These are phyloP conservation scores for Sciurus niger DNA, from an alignment of 2,113 vertebrate species.

Conservation along the genomic window DNA sequence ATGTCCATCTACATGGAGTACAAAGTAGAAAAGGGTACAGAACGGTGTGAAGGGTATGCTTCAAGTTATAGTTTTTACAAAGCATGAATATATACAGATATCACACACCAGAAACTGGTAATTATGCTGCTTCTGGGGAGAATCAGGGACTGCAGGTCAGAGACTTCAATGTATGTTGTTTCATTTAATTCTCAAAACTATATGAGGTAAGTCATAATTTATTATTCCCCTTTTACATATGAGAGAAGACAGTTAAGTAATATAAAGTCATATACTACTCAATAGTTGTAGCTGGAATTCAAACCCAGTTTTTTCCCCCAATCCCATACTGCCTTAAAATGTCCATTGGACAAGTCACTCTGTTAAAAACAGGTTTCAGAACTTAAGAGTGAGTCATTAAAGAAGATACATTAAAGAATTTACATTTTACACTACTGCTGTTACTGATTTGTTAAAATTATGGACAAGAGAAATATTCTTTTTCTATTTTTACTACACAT, in stretches of 20 bases:
- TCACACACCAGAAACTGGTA: not conserved
- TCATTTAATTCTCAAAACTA: constrained; percentile 7
- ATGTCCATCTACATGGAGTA: not conserved
- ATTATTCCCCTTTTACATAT: not conserved
- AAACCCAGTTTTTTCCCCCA: not conserved
- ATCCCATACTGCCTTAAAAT: constrained; percentile 18
- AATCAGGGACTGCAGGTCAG: not conserved
- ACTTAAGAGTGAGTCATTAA: constrained; percentile 3
- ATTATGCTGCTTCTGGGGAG: not conserved
- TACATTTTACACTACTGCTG: not conserved
- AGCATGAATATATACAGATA: not conserved
- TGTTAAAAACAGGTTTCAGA: not conserved
- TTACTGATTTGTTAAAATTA: constrained; percentile 3
- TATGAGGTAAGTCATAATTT: not conserved
- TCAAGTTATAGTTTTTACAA: not conserved
- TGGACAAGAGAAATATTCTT: not conserved
- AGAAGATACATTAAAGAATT: not conserved
- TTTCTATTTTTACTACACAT: not conserved
- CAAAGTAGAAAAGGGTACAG: not conserved
- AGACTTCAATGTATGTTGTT: not conserved
- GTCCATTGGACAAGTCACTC: not conserved
- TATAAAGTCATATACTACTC: not conserved
- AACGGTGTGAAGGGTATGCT: not conserved
- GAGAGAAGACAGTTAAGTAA: not conserved
- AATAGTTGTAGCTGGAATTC: constrained; percentile 13